Conservation (phyloP, 2,113 vertebrate species). For the Heterotilapia buettikoferi region DNA sequence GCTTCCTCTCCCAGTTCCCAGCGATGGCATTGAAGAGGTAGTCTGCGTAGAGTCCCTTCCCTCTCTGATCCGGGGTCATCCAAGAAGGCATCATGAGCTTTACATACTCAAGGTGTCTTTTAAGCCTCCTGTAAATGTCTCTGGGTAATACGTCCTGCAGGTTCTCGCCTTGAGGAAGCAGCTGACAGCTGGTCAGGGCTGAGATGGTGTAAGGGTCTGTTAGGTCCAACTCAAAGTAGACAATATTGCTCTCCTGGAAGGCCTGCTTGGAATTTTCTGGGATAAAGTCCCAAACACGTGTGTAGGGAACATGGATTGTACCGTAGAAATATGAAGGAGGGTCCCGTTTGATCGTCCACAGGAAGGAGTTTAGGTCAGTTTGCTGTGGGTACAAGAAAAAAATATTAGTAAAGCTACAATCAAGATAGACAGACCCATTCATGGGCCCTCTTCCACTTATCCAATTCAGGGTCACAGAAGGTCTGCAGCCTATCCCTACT, state of each 20-base stretch:
- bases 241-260: conserved; percentile 81
- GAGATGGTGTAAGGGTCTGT: conserved; percentile 83
- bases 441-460: not conserved
- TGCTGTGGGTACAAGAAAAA: conserved; percentile 63
- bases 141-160: conserved; percentile 82
- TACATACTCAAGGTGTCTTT: conserved; percentile 82
- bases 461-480: not conserved
- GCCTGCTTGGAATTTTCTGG: conserved; percentile 85
- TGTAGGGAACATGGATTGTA: conserved; percentile 86
- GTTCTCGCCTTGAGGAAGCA: conserved; percentile 81
- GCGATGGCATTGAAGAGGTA: conserved; percentile 89
- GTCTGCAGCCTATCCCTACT: not conserved
- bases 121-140: conserved; percentile 80
- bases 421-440: not conserved
- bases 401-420: not conserved
- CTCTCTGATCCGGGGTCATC: conserved; percentile 86
- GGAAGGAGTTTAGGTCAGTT: conserved; percentile 84
- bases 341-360: conserved; percentile 87
- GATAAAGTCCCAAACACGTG: conserved; percentile 84
- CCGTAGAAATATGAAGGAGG: conserved; percentile 87
- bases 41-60: conserved; percentile 84
- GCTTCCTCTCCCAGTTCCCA: conserved; percentile 86
- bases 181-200: conserved; percentile 81
- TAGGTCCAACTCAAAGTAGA: conserved; percentile 88
- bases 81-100: conserved; percentile 88